Conservation (phyloP, 1,140 invertebrate species). For the Cherax quadricarinatus region DNA sequence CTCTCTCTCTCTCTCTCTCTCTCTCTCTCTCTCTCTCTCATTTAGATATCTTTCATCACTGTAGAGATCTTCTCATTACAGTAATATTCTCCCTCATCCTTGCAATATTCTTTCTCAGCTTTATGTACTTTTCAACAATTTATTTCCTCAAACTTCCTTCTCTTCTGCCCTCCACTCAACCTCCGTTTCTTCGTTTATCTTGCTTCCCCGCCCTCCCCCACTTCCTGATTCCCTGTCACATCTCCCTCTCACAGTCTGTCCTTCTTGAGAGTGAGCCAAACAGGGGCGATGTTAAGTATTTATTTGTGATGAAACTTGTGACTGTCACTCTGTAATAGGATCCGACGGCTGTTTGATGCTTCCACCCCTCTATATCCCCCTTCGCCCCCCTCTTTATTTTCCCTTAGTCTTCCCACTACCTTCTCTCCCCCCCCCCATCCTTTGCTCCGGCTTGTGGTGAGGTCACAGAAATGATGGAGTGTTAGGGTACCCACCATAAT, state of each 20-base stretch:
- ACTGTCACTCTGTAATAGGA: not conserved
- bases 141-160: not conserved
- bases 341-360: not conserved
- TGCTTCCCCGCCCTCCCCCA: not conserved
- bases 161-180: not conserved
- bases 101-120: too few relatives aligned
- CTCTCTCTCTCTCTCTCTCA: too few relatives aligned
- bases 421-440: not conserved
- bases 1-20: too few relatives aligned
- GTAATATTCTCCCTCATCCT: too few relatives aligned
- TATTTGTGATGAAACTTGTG: not conserved
- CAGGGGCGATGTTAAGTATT: constrained; percentile 15
- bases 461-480: too few relatives aligned
- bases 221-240: not conserved
- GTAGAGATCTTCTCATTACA: too few relatives aligned
- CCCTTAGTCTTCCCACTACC: not conserved
- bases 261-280: not conserved
- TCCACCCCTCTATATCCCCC: not conserved
- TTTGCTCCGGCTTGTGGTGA: too few relatives aligned
- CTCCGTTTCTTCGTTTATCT: not conserved
- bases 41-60: too few relatives aligned
- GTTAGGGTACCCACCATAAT: too few relatives aligned
- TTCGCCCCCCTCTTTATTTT: not conserved
- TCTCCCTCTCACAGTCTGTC: not conserved
- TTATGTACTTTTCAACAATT: too few relatives aligned